phyloP scores from a whole-genome alignment of 1,140 invertebrate genomes.

The Drosophila parvula region DNA sequence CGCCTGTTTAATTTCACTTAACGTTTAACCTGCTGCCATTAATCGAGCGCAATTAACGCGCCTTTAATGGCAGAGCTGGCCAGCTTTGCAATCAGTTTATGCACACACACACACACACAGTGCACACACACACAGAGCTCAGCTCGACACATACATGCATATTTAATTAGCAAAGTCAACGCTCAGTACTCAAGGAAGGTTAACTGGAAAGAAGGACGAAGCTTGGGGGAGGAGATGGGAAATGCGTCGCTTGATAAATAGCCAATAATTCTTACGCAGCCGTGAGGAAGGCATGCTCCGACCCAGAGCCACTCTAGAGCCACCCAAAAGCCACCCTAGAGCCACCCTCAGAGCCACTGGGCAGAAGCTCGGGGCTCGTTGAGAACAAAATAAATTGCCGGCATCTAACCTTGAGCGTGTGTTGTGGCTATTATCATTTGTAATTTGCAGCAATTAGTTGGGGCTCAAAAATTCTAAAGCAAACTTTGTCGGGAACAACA shows the following conservation, averaged over 20 bases:
- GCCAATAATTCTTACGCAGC: constrained; percentile 80
- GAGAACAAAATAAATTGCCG: constrained; percentile 77
- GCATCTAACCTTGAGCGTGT: constrained; percentile 82
- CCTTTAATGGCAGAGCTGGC: constrained; percentile 68
- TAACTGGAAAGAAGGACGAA: constrained; percentile 13
- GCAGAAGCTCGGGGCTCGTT: constrained; percentile 37
- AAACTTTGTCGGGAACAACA: constrained; percentile 73
- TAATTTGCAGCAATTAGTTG: constrained; percentile 82
- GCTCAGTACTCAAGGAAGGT: constrained; percentile 34
- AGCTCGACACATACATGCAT: constrained; percentile 59
- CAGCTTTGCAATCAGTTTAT: constrained; percentile 31
- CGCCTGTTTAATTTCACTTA: constrained; percentile 82
- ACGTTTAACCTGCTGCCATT: constrained; percentile 82
- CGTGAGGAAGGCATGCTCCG: constrained; percentile 43
- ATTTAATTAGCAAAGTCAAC: constrained; percentile 81
- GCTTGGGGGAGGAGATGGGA: constrained; percentile 23
- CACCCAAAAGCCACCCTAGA: neutral
- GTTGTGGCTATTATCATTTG: constrained; percentile 83
- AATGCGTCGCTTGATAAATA: constrained; percentile 76
- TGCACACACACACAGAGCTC: constrained; percentile 7
- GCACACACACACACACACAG: constrained; percentile 1
- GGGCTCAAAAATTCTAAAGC: constrained; percentile 82
- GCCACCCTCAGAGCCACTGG: neutral
- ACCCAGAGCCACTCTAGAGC: neutral
- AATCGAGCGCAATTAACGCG: constrained; percentile 80